Conservation (phyloP, 2,888 invertebrate species). For the Noctuana brunneofusca region DNA sequence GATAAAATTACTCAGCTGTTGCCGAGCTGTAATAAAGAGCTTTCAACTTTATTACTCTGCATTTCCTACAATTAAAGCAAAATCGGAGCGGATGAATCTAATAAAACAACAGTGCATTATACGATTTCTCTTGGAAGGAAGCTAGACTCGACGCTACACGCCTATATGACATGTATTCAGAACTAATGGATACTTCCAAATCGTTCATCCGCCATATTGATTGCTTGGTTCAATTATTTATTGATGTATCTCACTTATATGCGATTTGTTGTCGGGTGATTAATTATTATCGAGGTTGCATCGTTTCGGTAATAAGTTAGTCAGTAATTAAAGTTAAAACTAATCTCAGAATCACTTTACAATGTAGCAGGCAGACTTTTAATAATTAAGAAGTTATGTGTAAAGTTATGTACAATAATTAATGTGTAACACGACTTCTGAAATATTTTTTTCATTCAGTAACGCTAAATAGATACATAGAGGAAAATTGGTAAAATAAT, state of each 20-base stretch:
- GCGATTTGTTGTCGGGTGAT: not conserved
- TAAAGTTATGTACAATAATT: no score
- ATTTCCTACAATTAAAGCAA: slow-evolving; percentile 27
- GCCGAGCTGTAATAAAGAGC: not conserved
- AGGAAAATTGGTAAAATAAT: no score
- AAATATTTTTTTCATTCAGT: no score
- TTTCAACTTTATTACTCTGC: slow-evolving; percentile 14
- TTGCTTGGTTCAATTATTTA: slow-evolving; percentile 18
- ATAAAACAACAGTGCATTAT: slow-evolving; percentile 23
- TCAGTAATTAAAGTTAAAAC: not conserved
- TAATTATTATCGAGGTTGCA: not conserved
- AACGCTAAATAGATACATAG: no score
- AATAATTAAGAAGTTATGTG: no score
- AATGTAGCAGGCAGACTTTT: not conserved
- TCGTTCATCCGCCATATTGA: slow-evolving; percentile 16
- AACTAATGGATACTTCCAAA: slow-evolving; percentile 7
- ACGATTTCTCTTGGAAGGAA: slow-evolving; percentile 25
- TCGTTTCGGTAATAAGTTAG: not conserved
- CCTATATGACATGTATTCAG: slow-evolving; percentile 9
- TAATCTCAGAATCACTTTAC: not conserved
- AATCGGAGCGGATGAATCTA: slow-evolving; percentile 17
- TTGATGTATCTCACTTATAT: not conserved
- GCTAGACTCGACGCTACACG: not conserved
- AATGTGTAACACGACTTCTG: no score
- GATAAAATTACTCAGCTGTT: not conserved